Percentiles rank a stretch among this genome's conserved stretches.
Conservation (phyloP, 2,888 invertebrate species). For the Ophioninae sp. region DNA sequence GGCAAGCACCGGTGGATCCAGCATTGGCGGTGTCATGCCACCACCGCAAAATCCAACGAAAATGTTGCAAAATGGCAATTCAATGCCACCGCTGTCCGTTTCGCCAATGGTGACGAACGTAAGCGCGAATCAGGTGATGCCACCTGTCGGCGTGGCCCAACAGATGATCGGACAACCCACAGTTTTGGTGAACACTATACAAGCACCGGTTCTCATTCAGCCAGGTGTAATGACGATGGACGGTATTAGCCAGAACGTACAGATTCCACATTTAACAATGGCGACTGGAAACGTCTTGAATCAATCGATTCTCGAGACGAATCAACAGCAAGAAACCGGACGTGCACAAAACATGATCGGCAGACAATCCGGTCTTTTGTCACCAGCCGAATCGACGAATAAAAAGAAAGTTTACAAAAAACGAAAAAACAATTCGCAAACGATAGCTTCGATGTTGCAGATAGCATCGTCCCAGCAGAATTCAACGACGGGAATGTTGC, state of each 20-base stretch:
- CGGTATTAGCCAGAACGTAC: conserved; percentile 87
- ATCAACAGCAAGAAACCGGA: conserved; percentile 76
- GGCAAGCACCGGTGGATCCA: conserved; percentile 83
- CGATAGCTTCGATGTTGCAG: conserved; percentile 87
- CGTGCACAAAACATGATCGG: conserved; percentile 74
- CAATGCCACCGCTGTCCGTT: conserved; percentile 84
- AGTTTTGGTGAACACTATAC: conserved; percentile 90
- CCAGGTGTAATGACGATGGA: conserved; percentile 90
- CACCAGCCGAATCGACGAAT: conserved; percentile 86
- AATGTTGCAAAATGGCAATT: conserved; percentile 79
- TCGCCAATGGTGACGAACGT: conserved; percentile 86
- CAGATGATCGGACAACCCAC: conserved; percentile 89
- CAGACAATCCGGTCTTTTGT: conserved; percentile 77
- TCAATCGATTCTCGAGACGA: conserved; percentile 81
- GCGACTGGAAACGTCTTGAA: conserved; percentile 86
- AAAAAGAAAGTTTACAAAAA: conserved; percentile 85
- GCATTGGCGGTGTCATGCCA: conserved; percentile 84
- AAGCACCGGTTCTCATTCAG: conserved; percentile 90
- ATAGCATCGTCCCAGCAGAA: conserved; percentile 85
- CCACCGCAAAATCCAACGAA: conserved; percentile 81
- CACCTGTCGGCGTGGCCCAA: conserved; percentile 85
- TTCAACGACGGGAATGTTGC: conserved; percentile 84
- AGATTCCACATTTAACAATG: conserved; percentile 85
- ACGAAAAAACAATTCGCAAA: conserved; percentile 87
- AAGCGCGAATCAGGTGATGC: conserved; percentile 85